Base-by-base conservation (phyloP, 1,140 invertebrate species). In the Matsumurasca onukii region DNA sequence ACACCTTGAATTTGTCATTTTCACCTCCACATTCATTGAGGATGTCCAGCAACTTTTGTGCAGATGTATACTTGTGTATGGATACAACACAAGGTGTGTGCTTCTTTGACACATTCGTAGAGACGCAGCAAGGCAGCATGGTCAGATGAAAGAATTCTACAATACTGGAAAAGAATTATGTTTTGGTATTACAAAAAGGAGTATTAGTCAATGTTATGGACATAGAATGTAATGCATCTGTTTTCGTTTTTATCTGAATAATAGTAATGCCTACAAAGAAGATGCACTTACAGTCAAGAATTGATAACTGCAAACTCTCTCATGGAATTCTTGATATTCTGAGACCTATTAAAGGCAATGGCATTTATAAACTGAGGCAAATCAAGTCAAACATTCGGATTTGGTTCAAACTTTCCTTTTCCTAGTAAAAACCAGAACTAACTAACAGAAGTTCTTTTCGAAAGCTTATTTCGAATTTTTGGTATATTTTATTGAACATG, bases 11-110 rank as follows among this genome's bases (percentile, higher is more conserved):
- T 25, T 59, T 59, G 3, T 59, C 55, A 29, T 59, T 59, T 27
- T 59, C 55, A 27, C 55, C 55, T 13, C 55, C 55, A 59, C 55
- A 59, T 29, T 25, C 55, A 59, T 27, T n/a, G n/a, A 59, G 55
- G 55, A 59, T 59, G 5, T 59, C 55, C 3, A 59, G 25, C 15
- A 59, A 24, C 15, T 25, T 29, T 27, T 59, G 15, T 2, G 55
- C 55, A 5, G 55, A 59, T 5, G 22, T 59, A 27, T 59, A 59
- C 25, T 59, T 59, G 3, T 59, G 55, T 27, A 59, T 59, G 25
- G 55, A 27, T 3, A 59, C 55, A 25, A 59, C 55, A 27, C 55
- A 59, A 2, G 55, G 55, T 27, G 55, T 59, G 24, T 59, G 15
- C 25, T 59, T 59, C 55, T 59, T 59, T 13, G 55, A 59, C 25